Percentiles rank a stretch among this genome's conserved stretches.
Evolutionary conservation across 2,113 vertebrate species (phyloP).

Genomic region (Lepus americanus): DNA sequence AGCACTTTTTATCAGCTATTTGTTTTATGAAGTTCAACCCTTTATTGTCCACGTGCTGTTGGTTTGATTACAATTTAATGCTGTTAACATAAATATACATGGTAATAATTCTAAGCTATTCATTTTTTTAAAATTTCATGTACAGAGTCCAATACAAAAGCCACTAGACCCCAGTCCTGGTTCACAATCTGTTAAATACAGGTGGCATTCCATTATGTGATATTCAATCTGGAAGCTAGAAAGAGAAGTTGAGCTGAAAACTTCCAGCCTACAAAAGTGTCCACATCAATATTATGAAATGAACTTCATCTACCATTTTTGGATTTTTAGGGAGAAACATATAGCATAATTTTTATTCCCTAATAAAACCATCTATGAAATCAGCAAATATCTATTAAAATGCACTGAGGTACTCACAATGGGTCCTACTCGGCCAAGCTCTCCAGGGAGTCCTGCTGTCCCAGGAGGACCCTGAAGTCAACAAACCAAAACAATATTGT

Average conservation of each 20-base stretch:
- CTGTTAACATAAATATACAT: not conserved
- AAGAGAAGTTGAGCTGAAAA: slow-evolving; percentile 34
- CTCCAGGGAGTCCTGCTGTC: slow-evolving; percentile 94
- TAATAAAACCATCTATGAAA: not conserved
- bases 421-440: slow-evolving; percentile 92
- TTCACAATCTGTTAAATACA: not conserved
- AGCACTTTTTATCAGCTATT: slow-evolving; percentile 39
- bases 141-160: slow-evolving; percentile 11
- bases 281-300: not conserved
- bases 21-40: not conserved
- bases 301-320: not conserved
- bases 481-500: slow-evolving; percentile 49
- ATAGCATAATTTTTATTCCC: not conserved
- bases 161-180: not conserved
- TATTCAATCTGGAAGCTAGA: not conserved
- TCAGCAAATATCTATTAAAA: slow-evolving; percentile 70
- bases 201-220: not conserved
- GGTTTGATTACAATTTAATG: slow-evolving; percentile 36
- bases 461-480: slow-evolving; percentile 93
- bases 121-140: slow-evolving; percentile 41
- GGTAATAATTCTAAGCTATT: not conserved
- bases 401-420: slow-evolving; percentile 90
- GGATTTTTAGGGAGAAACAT: not conserved
- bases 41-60: not conserved
- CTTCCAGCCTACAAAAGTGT: not conserved